Evolutionary conservation across 2,797 vertebrate species (phyloP).

Genomic region (Siniperca obscura): DNA sequence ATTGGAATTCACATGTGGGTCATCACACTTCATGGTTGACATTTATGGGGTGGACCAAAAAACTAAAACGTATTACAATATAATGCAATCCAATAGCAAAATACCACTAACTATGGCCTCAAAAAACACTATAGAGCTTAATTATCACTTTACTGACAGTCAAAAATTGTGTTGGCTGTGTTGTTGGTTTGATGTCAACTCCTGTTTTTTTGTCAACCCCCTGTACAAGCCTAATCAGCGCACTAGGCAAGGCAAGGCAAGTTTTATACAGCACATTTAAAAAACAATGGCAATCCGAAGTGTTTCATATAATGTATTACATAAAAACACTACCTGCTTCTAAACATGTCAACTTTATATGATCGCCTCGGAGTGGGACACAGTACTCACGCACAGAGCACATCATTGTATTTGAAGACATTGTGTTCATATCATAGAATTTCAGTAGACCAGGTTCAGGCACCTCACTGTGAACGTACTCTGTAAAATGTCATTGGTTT

Average conservation of each 20-base stretch:
- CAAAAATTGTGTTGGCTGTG: not conserved
- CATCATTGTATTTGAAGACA: not conserved
- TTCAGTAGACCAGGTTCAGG: not conserved
- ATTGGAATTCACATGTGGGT: not conserved
- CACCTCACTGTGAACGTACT: not conserved
- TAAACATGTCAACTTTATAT: not conserved
- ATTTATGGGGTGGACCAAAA: not conserved
- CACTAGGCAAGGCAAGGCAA: not conserved
- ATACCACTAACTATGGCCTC: not conserved
- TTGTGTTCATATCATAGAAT: not conserved
- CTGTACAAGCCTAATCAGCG: not conserved
- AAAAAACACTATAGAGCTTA: not conserved
- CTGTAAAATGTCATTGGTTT: not conserved
- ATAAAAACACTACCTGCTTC: not conserved
- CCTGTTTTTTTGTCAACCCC: not conserved
- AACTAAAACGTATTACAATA: not conserved
- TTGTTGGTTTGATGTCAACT: not conserved
- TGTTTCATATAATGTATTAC: slow-evolving; percentile 2
- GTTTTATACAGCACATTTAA: not conserved
- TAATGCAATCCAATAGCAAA: not conserved
- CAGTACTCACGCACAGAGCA: not conserved
- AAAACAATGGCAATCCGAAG: not conserved
- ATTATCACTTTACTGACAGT: not conserved
- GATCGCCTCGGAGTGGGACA: not conserved
- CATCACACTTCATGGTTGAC: not conserved